These are phyloP conservation scores for Tachysurus fulvidraco DNA, from an alignment of 2,113 vertebrate genomes.

Conservation along the genomic window DNA sequence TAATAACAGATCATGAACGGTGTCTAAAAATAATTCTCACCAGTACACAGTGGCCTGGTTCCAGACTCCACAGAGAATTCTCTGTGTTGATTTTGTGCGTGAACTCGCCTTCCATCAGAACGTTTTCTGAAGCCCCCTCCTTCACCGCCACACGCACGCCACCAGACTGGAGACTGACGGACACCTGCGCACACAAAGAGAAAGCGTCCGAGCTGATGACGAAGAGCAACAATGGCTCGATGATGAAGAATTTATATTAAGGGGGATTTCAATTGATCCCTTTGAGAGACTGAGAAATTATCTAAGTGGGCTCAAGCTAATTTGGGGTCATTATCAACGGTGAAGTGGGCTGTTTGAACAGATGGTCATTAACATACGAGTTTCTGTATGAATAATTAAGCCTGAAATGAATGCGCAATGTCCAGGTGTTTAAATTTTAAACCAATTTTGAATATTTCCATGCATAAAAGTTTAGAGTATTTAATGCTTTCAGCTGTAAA, in stretches of 20 bases:
- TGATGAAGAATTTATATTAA: background rate
- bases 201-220: background rate
- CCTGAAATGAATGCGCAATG: background rate
- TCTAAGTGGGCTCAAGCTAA: background rate
- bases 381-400: background rate
- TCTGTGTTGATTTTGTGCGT: conserved; percentile 93
- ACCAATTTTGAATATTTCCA: background rate
- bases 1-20: background rate
- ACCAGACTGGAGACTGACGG: conserved; percentile 75
- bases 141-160: conserved; percentile 77
- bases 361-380: background rate
- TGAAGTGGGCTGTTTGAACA: background rate
- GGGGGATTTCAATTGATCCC: background rate
- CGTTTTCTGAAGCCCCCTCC: conserved; percentile 71
- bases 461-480: background rate
- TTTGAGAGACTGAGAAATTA: conserved; percentile 3
- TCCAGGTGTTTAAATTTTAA: background rate
- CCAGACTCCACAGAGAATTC: conserved; percentile 93
- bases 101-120: conserved; percentile 89
- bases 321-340: background rate
- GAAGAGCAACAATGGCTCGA: background rate
- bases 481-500: background rate
- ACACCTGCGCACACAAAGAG: conserved; percentile 74
- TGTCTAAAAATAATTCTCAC: conserved; percentile 69
- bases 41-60: conserved; percentile 85